These are phyloP conservation scores for Drosophila tsacasi DNA, from an alignment of 1,140 invertebrate genomes.

Conservation along the genomic window DNA sequence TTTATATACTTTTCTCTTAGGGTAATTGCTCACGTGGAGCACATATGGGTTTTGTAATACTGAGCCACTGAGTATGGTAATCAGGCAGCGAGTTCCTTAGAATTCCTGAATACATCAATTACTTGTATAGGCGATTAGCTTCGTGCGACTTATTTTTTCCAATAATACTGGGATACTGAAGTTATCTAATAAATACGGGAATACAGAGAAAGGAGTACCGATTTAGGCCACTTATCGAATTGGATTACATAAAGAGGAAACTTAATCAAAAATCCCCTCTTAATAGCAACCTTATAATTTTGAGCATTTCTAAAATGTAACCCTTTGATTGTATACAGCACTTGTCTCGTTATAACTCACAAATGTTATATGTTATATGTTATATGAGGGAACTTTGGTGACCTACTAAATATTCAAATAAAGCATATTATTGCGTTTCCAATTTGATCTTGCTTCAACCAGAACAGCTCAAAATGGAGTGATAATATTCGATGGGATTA, in stretches of 20 bases:
- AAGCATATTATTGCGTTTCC: conserved; percentile 7
- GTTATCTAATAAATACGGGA: conserved; percentile 6
- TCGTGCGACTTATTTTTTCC: conserved; percentile 22
- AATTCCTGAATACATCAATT: conserved; percentile 27
- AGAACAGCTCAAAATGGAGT: neutral
- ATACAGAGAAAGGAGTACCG: conserved; percentile 7
- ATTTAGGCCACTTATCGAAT: neutral
- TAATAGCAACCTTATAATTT: neutral
- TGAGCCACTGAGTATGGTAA: conserved; percentile 24
- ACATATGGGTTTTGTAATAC: conserved; percentile 16
- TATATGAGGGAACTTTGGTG: neutral
- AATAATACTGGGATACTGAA: neutral
- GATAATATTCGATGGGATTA: neutral
- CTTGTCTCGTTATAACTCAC: too few relatives aligned
- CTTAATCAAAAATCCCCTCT: neutral
- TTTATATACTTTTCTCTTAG: conserved; percentile 24
- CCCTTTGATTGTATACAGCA: too few relatives aligned
- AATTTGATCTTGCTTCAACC: conserved; percentile 1
- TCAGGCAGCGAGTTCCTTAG: conserved; percentile 27
- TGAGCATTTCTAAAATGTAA: neutral
- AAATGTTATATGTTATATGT: too few relatives aligned
- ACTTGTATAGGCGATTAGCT: neutral
- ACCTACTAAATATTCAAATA: conserved; percentile 13
- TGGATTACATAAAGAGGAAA: conserved; percentile 1
- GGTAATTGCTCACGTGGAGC: neutral